These are phyloP conservation scores for Hylia prasina DNA, from an alignment of 2,113 vertebrate genomes.

Conservation along the genomic window DNA sequence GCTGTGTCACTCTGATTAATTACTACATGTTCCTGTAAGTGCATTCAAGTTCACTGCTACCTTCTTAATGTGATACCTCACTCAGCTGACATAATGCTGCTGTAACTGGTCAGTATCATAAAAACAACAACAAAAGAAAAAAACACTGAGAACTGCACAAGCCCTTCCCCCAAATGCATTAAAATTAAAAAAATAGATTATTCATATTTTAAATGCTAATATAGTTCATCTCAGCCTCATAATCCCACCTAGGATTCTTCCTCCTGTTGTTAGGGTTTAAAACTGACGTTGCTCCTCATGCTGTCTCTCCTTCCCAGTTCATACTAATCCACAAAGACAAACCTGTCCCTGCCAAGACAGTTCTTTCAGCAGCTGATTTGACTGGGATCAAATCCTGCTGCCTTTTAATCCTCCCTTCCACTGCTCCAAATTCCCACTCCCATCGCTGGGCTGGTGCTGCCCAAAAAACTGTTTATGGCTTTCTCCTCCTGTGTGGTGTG, in stretches of 20 bases:
- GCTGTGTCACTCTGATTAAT: background rate
- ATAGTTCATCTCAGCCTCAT: background rate
- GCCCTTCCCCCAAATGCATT: fast-evolving
- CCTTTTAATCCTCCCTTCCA: background rate
- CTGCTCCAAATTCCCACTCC: background rate
- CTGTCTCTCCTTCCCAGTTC: background rate
- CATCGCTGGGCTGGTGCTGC: fast-evolving
- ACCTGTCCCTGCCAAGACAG: background rate
- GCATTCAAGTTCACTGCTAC: background rate
- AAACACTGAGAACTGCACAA: background rate
- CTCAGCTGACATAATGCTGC: background rate
- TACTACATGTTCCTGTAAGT: background rate
- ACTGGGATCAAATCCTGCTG: background rate
- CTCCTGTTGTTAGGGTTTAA: background rate
- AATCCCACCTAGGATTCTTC: background rate
- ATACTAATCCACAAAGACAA: background rate
- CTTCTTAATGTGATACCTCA: background rate
- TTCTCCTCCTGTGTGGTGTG: fast-evolving
- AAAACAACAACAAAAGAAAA: background rate
- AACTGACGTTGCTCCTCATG: fast-evolving
- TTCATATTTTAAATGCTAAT: background rate
- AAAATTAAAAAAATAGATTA: background rate
- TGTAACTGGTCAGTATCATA: background rate
- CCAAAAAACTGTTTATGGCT: background rate
- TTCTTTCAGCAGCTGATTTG: background rate